These are phyloP conservation scores for Drosophila meridionalis DNA, from an alignment of 2,888 invertebrate species.

Conservation along the genomic window DNA sequence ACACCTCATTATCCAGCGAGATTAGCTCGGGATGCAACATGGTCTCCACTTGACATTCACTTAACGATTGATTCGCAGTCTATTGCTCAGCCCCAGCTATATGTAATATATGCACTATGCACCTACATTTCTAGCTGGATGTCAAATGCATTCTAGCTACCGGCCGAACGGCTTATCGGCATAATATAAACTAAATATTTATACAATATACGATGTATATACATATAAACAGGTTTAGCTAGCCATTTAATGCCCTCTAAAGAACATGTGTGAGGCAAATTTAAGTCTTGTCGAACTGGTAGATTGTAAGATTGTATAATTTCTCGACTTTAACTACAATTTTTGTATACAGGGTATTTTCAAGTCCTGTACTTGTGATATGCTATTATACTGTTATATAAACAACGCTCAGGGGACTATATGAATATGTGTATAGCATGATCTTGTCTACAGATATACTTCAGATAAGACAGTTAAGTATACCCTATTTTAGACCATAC, in stretches of 20 bases:
- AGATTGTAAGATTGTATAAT: not conserved
- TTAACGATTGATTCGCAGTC: slow-evolving; percentile 19
- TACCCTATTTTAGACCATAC: not conserved
- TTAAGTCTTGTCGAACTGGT: not conserved
- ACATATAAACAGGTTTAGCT: not conserved
- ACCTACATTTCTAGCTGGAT: not conserved
- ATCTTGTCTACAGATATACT: not conserved
- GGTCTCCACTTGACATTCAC: slow-evolving; percentile 8
- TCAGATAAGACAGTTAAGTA: not conserved
- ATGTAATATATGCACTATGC: slow-evolving; percentile 1
- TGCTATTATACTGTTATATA: not conserved
- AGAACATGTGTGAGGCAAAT: not conserved
- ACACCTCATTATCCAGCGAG: slow-evolving; percentile 74
- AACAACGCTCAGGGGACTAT: too few relatives aligned
- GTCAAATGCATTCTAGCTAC: not conserved
- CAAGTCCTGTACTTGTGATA: not conserved
- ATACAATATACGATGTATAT: not conserved
- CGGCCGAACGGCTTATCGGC: not conserved
- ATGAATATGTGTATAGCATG: not conserved
- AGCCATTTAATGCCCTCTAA: not conserved
- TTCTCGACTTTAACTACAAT: not conserved
- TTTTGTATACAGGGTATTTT: not conserved
- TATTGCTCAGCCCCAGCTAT: not conserved
- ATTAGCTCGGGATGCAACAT: slow-evolving; percentile 60
- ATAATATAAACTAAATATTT: not conserved